These are phyloP conservation scores for Eutrigla gurnardus DNA, from an alignment of 2,797 vertebrate species.

Conservation along the genomic window DNA sequence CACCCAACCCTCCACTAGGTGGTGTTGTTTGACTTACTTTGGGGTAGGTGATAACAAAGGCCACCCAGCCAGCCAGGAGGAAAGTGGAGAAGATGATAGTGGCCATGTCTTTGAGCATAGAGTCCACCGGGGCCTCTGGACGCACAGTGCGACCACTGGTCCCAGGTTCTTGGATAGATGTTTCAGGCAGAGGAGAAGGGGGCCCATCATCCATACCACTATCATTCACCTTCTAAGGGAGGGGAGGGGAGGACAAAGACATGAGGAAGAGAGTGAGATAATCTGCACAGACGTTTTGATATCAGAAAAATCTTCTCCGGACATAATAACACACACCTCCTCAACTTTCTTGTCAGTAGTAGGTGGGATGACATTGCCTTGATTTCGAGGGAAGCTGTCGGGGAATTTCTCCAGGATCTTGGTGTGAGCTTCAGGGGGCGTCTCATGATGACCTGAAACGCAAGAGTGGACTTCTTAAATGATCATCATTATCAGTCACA, in stretches of 20 bases:
- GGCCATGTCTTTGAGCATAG: slow-evolving; percentile 97
- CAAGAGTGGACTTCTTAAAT: neutral
- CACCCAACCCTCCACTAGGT: slow-evolving; percentile 28
- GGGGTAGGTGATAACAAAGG: slow-evolving; percentile 96
- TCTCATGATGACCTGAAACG: slow-evolving; percentile 94
- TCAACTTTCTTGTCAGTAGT: slow-evolving; percentile 89
- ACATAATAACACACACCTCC: slow-evolving; percentile 71
- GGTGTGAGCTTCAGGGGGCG: slow-evolving; percentile 91
- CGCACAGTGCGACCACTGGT: slow-evolving; percentile 55
- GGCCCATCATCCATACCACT: slow-evolving; percentile 84
- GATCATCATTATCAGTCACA: neutral
- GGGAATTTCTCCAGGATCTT: slow-evolving; percentile 96
- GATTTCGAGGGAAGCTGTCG: slow-evolving; percentile 89
- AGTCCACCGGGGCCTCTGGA: slow-evolving; percentile 91
- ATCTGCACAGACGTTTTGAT: neutral
- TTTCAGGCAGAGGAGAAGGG: slow-evolving; percentile 77
- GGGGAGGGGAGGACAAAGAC: neutral
- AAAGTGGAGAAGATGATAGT: slow-evolving; percentile 97
- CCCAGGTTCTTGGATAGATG: slow-evolving; percentile 86
- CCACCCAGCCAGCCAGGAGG: slow-evolving; percentile 95
- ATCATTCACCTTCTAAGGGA: slow-evolving; percentile 85
- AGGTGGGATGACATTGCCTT: slow-evolving; percentile 92
- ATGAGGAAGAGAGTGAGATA: neutral
- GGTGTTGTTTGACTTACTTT: slow-evolving; percentile 82
- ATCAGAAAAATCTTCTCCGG: neutral